Conservation (phyloP, 2,113 vertebrate species). For the Bubo blakistoni region DNA sequence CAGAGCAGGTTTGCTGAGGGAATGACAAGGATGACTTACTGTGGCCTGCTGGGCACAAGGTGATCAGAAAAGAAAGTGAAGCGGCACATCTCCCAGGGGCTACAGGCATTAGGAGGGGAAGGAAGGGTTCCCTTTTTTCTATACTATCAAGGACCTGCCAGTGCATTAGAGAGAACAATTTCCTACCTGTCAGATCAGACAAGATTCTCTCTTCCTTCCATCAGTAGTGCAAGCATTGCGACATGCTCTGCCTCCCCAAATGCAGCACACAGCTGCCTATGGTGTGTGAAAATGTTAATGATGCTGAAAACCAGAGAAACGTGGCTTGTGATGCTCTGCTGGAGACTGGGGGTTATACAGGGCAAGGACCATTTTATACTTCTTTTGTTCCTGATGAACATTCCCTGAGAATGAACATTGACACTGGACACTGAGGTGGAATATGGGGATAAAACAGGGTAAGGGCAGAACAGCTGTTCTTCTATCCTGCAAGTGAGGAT, state of each 20-base stretch:
- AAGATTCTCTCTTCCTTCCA: neutral
- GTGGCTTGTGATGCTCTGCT: neutral
- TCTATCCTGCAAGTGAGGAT: neutral
- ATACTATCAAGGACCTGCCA: neutral
- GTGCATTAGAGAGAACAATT: neutral
- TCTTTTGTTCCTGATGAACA: neutral
- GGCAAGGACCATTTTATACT: neutral
- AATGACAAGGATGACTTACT: neutral
- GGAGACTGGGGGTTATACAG: neutral
- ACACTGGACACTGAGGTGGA: neutral
- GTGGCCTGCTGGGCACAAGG: neutral
- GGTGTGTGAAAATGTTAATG: neutral
- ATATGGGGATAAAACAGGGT: neutral
- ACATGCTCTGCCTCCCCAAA: neutral
- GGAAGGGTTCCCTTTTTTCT: neutral
- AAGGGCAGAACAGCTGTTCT: neutral
- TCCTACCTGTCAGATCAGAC: neutral
- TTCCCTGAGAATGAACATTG: neutral
- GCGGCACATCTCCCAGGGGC: neutral
- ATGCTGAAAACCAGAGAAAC: neutral
- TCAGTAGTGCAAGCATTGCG: neutral
- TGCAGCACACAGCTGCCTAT: neutral
- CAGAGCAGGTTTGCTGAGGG: neutral
- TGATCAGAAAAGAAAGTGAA: neutral
- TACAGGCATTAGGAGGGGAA: rapidly evolving